phyloP scores from a whole-genome alignment of 2,888 invertebrate species.

The Proisotoma minuta region DNA sequence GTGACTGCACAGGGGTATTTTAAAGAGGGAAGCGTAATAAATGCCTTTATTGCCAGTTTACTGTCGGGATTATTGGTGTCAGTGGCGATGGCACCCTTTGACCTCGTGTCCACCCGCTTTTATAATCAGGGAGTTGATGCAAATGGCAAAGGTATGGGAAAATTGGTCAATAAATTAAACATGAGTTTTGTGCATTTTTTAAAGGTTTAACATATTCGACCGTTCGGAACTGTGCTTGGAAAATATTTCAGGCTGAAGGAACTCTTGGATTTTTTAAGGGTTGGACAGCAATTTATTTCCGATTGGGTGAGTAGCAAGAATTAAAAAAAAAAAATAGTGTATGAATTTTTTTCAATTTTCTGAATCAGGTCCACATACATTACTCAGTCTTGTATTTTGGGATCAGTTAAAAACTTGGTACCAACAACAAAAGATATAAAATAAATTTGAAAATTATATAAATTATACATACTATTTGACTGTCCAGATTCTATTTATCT shows the following conservation, averaged over 20 bases:
- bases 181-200: not conserved
- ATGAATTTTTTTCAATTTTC: slow-evolving; percentile 59
- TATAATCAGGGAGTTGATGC: slow-evolving; percentile 76
- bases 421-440: no score
- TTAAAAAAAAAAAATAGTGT: no score
- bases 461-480: no score
- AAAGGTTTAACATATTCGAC: slow-evolving; percentile 66
- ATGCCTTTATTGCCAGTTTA: slow-evolving; percentile 69
- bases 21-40: slow-evolving; percentile 58
- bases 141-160: slow-evolving; percentile 53
- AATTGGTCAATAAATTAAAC: not conserved
- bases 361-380: slow-evolving; percentile 14
- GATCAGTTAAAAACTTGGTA: slow-evolving; percentile 54
- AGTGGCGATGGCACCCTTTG: slow-evolving; percentile 77
- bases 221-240: slow-evolving; percentile 68
- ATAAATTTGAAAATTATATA: no score
- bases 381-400: slow-evolving; percentile 73
- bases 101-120: slow-evolving; percentile 77
- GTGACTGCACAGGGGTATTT: slow-evolving; percentile 53
- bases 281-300: slow-evolving; percentile 75
- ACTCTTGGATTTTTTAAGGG: slow-evolving; percentile 82
- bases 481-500: no score
- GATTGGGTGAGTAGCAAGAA: slow-evolving; percentile 88
- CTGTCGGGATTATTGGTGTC: slow-evolving; percentile 76
- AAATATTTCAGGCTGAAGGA: slow-evolving; percentile 71